Evolutionary conservation across 1,140 invertebrate species (phyloP), one percentile per base, ranked within the genome.

Genomic region (Acromyrmex heyeri): DNA sequence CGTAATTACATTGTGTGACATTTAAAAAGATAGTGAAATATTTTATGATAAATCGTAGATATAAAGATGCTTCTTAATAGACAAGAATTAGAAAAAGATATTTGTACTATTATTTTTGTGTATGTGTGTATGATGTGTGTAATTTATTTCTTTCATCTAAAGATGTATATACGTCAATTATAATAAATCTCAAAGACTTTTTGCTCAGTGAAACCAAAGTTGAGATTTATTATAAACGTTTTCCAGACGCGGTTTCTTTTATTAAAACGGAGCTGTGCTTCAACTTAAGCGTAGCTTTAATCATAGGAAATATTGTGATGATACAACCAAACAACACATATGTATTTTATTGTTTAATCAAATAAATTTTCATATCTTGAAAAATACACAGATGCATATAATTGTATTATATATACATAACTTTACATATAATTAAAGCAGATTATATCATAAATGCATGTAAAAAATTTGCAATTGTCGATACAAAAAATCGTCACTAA

Each of bases 311-410:
- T 73, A 87, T 88, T 90, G 90, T 92, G 91, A 91, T 90, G 79
- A 87, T 86, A 89, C 44, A 44, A 89, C 65, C 86, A 88, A 89
- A 88, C 83, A 86, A 83, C 77, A 90, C 86, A 65, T 86, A 90
- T 92, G 91, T 92, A 92, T 92, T 92, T 92, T 92, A 91, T 92
- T 92, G 88, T 92, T 88, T 92, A 87, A 92, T 91, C 83, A 87
- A 92, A 92, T 90, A 92, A 90, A 92, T 91, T 90, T 82, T 92
- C 77, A 75, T 92, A 88, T 91, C 86, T 91, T 87, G 61, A 88
- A 14, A 76, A 10, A 79, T 12, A 67, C 44, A 81, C 61, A 55
- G 69, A 75, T 27, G 18, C 14, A 59, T 79, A 65, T 57, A 69
- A 27, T 38, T 78, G n/a, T 53, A 34, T 30, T 34, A 50, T 16